Evolutionary conservation across 2,888 invertebrate genomes (phyloP).

Genomic region (Psylliodes chrysocephalus): DNA sequence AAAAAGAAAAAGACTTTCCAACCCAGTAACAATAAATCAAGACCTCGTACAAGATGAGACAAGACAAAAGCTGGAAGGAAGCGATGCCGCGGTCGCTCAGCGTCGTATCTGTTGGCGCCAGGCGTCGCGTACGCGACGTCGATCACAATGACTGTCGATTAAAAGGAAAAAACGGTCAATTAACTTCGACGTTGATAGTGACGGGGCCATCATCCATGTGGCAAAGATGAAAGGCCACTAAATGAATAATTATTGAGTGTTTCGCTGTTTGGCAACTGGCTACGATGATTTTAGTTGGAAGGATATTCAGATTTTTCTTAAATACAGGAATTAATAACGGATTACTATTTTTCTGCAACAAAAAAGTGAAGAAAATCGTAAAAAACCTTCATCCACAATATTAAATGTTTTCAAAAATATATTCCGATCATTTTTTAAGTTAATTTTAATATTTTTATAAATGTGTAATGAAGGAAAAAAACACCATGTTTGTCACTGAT

Average conservation of each 20-base stretch:
- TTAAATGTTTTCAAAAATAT: no score
- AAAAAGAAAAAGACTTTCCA: neutral
- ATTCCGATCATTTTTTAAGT: no score
- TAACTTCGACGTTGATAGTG: conserved; percentile 18
- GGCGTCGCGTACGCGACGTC: conserved; percentile 35
- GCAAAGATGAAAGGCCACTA: conserved; percentile 8
- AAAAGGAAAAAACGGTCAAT: conserved; percentile 33
- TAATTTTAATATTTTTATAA: no score
- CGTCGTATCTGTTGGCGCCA: conserved; percentile 34
- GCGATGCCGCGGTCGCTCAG: neutral
- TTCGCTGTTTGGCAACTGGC: neutral
- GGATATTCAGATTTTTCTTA: no score
- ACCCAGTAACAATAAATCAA: neutral
- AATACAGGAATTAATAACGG: no score
- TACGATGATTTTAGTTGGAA: no score
- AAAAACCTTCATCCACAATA: no score
- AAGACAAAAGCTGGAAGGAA: conserved; percentile 9
- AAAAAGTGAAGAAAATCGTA: no score
- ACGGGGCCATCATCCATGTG: conserved; percentile 8
- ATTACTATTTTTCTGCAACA: no score
- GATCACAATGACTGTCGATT: conserved; percentile 32
- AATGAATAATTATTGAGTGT: conserved; percentile 9
- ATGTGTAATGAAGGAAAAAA: no score
- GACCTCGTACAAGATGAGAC: neutral
- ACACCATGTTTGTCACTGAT: no score